Conservation (phyloP, 2,888 invertebrate genomes). For the Euzophera pinguis region DNA sequence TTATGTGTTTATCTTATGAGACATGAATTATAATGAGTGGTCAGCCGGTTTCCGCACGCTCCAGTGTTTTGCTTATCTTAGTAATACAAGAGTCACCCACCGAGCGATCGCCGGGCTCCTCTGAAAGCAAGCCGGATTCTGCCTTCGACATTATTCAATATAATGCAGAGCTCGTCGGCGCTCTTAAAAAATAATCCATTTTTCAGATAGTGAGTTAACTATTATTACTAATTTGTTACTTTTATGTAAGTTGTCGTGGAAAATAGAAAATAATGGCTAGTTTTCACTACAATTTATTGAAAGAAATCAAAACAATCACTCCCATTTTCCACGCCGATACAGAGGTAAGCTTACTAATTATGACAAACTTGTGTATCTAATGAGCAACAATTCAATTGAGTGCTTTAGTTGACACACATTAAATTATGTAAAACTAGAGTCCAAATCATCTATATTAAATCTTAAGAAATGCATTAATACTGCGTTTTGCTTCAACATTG, state of each 20-base stretch:
- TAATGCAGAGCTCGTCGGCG: slow-evolving; percentile 37
- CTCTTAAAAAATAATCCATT: slow-evolving; percentile 44
- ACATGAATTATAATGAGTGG: slow-evolving; percentile 21
- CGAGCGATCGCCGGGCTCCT: slow-evolving; percentile 22
- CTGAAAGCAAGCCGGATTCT: slow-evolving; percentile 19
- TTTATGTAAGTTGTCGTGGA: slow-evolving; percentile 44
- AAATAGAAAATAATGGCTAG: slow-evolving; percentile 62
- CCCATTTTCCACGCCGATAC: slow-evolving; percentile 56
- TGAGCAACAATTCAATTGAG: slow-evolving; percentile 18
- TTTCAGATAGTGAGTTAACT: slow-evolving; percentile 17
- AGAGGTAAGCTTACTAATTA: slow-evolving; percentile 22
- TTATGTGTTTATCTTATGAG: slow-evolving; percentile 34
- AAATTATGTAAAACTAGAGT: slow-evolving; percentile 18
- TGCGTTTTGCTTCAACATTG: slow-evolving; percentile 18
- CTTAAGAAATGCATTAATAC: slow-evolving; percentile 37
- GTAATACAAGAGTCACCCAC: slow-evolving; percentile 35
- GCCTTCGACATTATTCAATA: slow-evolving; percentile 32
- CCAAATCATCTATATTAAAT: slow-evolving; percentile 32
- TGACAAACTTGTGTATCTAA: slow-evolving; percentile 25
- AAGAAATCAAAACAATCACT: slow-evolving; percentile 39
- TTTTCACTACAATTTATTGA: slow-evolving; percentile 49
- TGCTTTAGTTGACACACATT: slow-evolving; percentile 20
- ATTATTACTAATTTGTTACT: slow-evolving; percentile 22
- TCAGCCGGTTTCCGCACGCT: slow-evolving; percentile 14
- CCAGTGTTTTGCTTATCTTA: slow-evolving; percentile 2